Evolutionary conservation across 2,888 invertebrate species (phyloP), one percentile per base, ranked within the genome.

Genomic region (Plagodis dolabraria): DNA sequence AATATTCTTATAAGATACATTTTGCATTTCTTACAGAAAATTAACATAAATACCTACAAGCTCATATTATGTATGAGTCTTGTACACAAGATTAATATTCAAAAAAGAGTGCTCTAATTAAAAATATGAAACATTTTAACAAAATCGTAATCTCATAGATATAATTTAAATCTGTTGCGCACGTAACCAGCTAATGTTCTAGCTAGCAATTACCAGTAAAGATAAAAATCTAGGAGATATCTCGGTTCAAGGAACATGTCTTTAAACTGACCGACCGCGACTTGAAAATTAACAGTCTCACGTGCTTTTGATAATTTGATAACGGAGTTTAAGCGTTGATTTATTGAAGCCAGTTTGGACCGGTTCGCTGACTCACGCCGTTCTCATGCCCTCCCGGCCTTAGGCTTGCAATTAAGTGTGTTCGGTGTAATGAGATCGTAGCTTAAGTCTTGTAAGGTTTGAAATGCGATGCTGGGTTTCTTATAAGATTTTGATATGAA

Each of bases 291-390:
- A 89, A 90, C 64, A 58, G 83, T 77, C 86, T 85, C 83, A 90
- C 91, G 92, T 91, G 90, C 82, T 79, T 86, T 87, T 90, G 92
- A 92, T 92, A 90, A 89, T 91, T 89, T 92, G 92, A 92, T 92
- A 92, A 91, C 91, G 79, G 81, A 76, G 82, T 75, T 78, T 76
- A 67, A 70, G 70, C 67, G 84, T 88, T 92, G 91, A 92, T 92
- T 92, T 91, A 90, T 91, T 69, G 58, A 54, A 40, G 52, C 45
- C 44, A 48, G 47, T 47, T 48, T 22, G 56, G 83, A 85, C 88
- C 75, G 82, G 87, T 83, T 83, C 67, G 71, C 77, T 60, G 63
- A 55, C 35, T 50, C 44, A 40, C 34, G 34, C 38, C 9, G 12
- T 43, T 43, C 90, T 78, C 89, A 89, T 89, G 89, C 80, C 83